Percentiles rank a stretch among this genome's conserved stretches.
phyloP scores from a whole-genome alignment of 2,113 vertebrate genomes.

The Lycocorax pyrrhopterus region DNA sequence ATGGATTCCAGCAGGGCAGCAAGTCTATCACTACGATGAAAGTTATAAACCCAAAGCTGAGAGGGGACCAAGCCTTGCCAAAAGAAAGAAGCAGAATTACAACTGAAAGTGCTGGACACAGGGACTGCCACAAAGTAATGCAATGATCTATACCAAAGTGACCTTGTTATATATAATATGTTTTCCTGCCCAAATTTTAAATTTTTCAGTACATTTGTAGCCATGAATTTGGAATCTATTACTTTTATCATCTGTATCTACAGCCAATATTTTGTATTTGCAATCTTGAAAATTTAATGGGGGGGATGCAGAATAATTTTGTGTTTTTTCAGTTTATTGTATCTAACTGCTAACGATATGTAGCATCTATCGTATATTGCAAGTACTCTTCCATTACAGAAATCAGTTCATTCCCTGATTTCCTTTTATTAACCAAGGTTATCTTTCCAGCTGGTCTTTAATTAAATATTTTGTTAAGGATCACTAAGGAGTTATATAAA shows the following conservation, averaged over 20 bases:
- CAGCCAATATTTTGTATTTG: neutral
- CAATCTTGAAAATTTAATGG: neutral
- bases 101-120: neutral
- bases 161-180: neutral
- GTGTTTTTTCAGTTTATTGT: neutral
- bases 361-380: neutral
- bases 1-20: neutral
- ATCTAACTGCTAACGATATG: neutral
- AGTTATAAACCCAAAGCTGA: neutral
- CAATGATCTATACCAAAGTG: neutral
- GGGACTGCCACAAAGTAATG: neutral
- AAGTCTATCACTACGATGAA: neutral
- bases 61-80: neutral
- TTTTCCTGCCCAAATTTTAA: neutral
- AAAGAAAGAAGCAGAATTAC: neutral
- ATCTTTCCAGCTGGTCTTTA: neutral
- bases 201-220: neutral
- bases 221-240: neutral
- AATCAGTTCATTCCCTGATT: neutral
- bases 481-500: slow-evolving; percentile 2
- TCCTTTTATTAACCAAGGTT: neutral
- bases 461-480: slow-evolving; percentile 10
- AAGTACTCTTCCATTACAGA: neutral
- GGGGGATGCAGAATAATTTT: neutral
- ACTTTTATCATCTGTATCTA: neutral